A percentile compares a stretch with the other conserved stretches of the same genome.
Conservation (phyloP, 2,888 invertebrate genomes). For the Dasysyrphus albostriatus region DNA sequence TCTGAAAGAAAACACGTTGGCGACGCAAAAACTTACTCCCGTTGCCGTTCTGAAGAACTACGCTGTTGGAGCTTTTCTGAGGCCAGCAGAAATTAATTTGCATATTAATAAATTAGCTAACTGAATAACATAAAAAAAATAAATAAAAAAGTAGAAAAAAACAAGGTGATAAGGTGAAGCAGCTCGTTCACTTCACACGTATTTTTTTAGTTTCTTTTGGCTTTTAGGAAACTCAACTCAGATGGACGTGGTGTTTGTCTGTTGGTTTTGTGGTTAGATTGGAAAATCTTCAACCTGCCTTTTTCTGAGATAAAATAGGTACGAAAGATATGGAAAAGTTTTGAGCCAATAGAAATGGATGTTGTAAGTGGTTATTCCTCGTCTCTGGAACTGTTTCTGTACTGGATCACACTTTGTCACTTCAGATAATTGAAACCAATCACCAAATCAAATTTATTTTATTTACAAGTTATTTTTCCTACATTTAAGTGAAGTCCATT, state of each 20-base stretch:
- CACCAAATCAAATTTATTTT: not conserved
- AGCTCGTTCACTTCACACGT: conserved; percentile 45
- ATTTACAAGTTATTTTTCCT: not conserved
- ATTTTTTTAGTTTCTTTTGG: conserved; percentile 1
- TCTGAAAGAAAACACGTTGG: conserved; percentile 40
- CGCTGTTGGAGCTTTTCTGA: conserved; percentile 21
- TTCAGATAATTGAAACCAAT: not conserved
- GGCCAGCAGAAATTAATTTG: conserved; percentile 49
- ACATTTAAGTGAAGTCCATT: not conserved
- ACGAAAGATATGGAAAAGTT: conserved; percentile 3
- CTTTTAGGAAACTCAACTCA: not conserved
- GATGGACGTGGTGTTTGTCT: conserved; percentile 17
- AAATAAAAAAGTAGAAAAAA: conserved; percentile 21
- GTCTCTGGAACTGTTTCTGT: not conserved
- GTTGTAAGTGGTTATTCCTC: not conserved
- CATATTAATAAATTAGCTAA: conserved; percentile 66
- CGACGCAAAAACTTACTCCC: conserved; percentile 49
- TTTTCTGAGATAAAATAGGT: conserved; percentile 2
- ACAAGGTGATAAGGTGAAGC: conserved; percentile 50
- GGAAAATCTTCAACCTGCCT: conserved; percentile 19
- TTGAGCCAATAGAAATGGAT: conserved; percentile 4
- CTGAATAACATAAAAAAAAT: conserved; percentile 16
- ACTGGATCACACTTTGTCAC: conserved; percentile 21
- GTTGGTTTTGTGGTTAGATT: conserved; percentile 13
- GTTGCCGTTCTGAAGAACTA: conserved; percentile 13